These are phyloP conservation scores for Etheostoma nigrum DNA, from an alignment of 2,797 vertebrate species.

Conservation along the genomic window DNA sequence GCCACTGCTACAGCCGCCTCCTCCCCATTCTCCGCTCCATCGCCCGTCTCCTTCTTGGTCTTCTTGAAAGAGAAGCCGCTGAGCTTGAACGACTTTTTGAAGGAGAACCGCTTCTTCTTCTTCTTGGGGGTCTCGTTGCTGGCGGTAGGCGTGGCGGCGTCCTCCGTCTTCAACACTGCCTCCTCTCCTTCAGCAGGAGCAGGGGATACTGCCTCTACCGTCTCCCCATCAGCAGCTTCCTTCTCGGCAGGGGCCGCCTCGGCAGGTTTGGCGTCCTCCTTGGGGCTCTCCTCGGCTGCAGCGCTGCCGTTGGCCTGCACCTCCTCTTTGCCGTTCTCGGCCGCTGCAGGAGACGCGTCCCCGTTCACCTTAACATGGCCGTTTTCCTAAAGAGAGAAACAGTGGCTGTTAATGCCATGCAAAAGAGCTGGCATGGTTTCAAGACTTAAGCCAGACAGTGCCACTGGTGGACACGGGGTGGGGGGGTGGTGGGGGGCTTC, in stretches of 20 bases:
- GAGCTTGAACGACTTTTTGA: slow-evolving; percentile 97
- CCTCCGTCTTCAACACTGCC: slow-evolving; percentile 86
- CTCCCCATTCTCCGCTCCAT: slow-evolving; percentile 86
- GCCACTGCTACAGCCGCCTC: slow-evolving; percentile 66
- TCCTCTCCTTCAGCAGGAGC: slow-evolving; percentile 85
- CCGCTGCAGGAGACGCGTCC: slow-evolving; percentile 90
- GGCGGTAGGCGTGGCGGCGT: slow-evolving; percentile 87
- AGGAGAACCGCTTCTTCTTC: slow-evolving; percentile 97
- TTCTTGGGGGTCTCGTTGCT: slow-evolving; percentile 95
- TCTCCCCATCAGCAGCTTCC: slow-evolving; percentile 74
- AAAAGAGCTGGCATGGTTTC: slow-evolving; percentile 6
- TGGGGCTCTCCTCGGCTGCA: slow-evolving; percentile 84
- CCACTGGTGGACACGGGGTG: slow-evolving; percentile 52
- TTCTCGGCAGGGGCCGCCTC: slow-evolving; percentile 68
- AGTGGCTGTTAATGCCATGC: slow-evolving; percentile 34
- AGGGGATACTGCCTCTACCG: slow-evolving; percentile 85
- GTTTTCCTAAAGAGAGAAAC: slow-evolving; percentile 87
- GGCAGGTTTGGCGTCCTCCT: slow-evolving; percentile 83
- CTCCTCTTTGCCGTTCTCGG: slow-evolving; percentile 91
- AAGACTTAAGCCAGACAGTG: background rate
- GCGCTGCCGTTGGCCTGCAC: slow-evolving; percentile 91
- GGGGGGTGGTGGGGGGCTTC: slow-evolving; percentile 59
- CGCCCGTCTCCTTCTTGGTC: slow-evolving; percentile 93
- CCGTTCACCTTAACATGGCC: slow-evolving; percentile 95
- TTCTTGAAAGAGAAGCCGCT: slow-evolving; percentile 98